Percentiles rank a stretch among this genome's conserved stretches.
Evolutionary conservation across 2,113 vertebrate genomes (phyloP).

Genomic region (Misgurnus anguillicaudatus): DNA sequence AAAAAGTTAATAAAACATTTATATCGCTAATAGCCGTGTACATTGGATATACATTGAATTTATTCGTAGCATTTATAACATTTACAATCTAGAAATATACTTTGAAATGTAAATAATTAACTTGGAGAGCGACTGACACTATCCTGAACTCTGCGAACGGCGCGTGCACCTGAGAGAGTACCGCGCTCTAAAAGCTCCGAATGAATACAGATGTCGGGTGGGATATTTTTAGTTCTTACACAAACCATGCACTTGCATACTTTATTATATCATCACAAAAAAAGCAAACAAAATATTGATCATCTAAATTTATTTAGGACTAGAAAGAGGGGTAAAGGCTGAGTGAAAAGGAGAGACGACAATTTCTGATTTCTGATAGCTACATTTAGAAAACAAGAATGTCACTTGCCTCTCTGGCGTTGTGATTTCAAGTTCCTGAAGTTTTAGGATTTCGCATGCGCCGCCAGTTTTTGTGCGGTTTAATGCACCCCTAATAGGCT

Average conservation of each 20-base stretch:
- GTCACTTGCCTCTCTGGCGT: neutral
- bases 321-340: neutral
- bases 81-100: no score
- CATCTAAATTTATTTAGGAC: constrained; percentile 19
- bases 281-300: constrained; percentile 48
- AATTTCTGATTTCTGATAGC: no score
- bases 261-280: constrained; percentile 41
- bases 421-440: constrained; percentile 13
- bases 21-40: no score
- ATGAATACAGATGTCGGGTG: neutral
- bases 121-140: no score
- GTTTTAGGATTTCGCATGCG: neutral
- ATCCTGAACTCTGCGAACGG: neutral
- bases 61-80: no score
- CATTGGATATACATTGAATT: no score
- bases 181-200: neutral
- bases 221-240: neutral
- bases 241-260: neutral
- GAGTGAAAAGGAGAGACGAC: neutral
- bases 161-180: neutral
- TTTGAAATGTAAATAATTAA: no score
- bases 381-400: neutral
- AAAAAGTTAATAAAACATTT: no score
- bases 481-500: neutral
- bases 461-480: neutral